Conservation (phyloP, 2,888 invertebrate species). For the Agrochola lota region DNA sequence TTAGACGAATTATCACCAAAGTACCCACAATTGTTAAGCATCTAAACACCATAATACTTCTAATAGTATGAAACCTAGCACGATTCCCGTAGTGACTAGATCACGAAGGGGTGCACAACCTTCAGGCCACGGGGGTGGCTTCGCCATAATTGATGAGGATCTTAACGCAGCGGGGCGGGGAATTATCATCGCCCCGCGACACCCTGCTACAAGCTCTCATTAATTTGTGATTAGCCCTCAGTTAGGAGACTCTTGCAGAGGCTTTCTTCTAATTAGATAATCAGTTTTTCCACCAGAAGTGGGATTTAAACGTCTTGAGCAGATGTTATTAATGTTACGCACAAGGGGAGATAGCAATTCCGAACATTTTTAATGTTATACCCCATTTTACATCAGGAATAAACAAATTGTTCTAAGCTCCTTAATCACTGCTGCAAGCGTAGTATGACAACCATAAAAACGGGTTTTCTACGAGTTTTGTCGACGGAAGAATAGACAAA, state of each 20-base stretch:
- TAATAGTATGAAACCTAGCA: constrained; percentile 50
- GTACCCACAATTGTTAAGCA: neutral
- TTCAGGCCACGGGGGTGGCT: constrained; percentile 78
- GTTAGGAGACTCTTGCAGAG: constrained; percentile 83
- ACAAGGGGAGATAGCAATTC: constrained; percentile 58
- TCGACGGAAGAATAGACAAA: too few species aligned
- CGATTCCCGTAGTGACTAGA: constrained; percentile 65
- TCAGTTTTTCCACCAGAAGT: constrained; percentile 82
- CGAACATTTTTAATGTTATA: constrained; percentile 45
- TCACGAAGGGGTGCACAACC: constrained; percentile 76
- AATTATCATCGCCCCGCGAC: constrained; percentile 88
- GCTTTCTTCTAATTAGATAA: constrained; percentile 88
- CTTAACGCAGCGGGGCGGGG: constrained; percentile 89
- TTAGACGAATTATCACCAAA: neutral
- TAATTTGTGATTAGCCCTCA: constrained; percentile 90
- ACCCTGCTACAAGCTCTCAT: constrained; percentile 87
- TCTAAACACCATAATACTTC: constrained; percentile 7
- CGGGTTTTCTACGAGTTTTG: too few species aligned
- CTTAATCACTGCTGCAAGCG: constrained; percentile 5
- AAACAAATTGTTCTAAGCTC: constrained; percentile 45
- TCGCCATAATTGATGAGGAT: constrained; percentile 89
- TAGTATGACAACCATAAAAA: too few species aligned
- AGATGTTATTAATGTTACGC: constrained; percentile 76
- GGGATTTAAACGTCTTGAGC: constrained; percentile 76
- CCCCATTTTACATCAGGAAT: constrained; percentile 40